Conservation (phyloP, 2,113 vertebrate species). For the Thalassarche chlororhynchos region DNA sequence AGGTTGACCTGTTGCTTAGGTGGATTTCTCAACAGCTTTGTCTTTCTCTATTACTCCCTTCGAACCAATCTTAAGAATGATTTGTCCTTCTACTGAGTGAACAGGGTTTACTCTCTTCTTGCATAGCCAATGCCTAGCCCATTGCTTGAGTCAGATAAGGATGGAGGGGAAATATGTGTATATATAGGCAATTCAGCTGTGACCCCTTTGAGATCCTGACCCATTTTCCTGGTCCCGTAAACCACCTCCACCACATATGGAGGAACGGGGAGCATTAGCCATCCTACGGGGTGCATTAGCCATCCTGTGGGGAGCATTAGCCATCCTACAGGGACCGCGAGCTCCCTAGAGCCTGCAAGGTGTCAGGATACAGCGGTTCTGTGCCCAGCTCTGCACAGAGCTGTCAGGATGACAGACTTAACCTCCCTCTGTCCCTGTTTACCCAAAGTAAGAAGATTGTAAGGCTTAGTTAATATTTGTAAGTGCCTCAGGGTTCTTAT, state of each 20-base stretch:
- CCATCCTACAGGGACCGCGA: neutral
- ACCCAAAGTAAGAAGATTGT: conserved; percentile 67
- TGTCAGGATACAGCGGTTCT: neutral
- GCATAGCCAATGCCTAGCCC: neutral
- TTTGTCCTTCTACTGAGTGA: neutral
- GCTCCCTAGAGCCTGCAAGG: neutral
- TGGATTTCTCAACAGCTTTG: neutral
- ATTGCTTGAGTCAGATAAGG: neutral
- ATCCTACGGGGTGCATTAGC: neutral
- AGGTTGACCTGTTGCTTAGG: neutral
- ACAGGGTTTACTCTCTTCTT: neutral
- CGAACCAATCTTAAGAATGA: neutral
- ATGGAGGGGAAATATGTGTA: neutral
- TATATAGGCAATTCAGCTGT: neutral
- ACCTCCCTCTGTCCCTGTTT: conserved; percentile 65
- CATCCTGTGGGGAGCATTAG: neutral
- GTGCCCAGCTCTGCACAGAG: neutral
- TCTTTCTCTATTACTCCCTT: neutral
- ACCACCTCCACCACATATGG: neutral
- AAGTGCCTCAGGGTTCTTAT: conserved; percentile 55
- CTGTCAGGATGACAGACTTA: conserved; percentile 59
- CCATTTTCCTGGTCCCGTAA: neutral
- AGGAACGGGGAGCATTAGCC: neutral
- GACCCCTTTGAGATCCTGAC: neutral
- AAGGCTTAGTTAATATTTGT: conserved; percentile 58